Evolutionary conservation across 2,113 vertebrate species (phyloP), one percentile per base, ranked within the genome.

Genomic region (Oncorhynchus clarkii): DNA sequence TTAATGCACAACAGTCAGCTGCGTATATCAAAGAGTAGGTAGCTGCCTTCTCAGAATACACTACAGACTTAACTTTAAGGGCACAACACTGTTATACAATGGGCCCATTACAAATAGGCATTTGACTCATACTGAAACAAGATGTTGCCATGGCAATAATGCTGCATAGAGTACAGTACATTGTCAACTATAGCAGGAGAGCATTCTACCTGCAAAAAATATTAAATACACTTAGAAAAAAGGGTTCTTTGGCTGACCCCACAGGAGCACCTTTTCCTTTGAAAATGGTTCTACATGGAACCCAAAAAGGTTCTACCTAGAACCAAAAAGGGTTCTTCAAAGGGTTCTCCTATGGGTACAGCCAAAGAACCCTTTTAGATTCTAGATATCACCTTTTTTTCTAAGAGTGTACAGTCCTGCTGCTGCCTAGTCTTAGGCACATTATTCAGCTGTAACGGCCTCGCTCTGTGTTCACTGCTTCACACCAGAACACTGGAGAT

Each of bases 81-180:
- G 54, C 70, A 22, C 70, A 9, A 14, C 65, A 51, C 75, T 34
- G 71, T 75, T 45, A 71, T 48, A 75, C n/a, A 24, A 76, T 75
- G 72, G 66, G 73, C 77, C 51, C 66, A 48, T 73, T 72, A 68
- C 68, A 71, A 49, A 31, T 39, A 29, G 60, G 65, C 70, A 34
- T 77, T 82, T 72, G 80, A 84, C 81, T 82, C 83, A 85, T 74
- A 82, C 73, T 62, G 60, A 77, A 78, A 76, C 69, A 74, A 83
- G 79, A 29, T 67, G 84, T 88, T 88, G 82, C 82, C 81, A 84
- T 87, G 84, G 85, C 72, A 83, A 87, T 87, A 72, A 67, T 81
- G 71, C 80, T 80, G 79, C 73, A 81, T 81, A 80, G 34, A 70
- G 45, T 45, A 69, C 67, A 69, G 67, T 67, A 27, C 18, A 20